Evolutionary conservation across 1,140 invertebrate species (phyloP).

Genomic region (Elysia chlorotica): DNA sequence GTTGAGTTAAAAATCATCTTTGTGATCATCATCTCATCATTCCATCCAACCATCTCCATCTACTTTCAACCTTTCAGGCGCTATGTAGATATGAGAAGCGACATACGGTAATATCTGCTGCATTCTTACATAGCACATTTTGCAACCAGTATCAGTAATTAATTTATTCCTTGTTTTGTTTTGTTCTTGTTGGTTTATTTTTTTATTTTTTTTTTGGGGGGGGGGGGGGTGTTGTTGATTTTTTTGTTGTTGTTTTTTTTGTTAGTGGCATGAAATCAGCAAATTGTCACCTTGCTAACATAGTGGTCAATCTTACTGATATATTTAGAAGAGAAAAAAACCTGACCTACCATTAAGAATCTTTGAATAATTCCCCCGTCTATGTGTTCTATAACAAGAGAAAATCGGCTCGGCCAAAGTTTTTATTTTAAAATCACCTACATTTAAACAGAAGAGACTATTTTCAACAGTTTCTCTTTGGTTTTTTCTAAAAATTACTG

Average conservation of each 20-base stretch:
- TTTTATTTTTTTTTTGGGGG: neutral
- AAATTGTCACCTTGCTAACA: neutral
- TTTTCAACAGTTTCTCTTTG: too few species aligned
- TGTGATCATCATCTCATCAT: too few species aligned
- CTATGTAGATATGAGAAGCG: constrained; percentile 45
- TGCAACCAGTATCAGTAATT: neutral
- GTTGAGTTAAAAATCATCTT: too few species aligned
- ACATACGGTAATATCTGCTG: constrained; percentile 32
- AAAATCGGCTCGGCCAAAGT: neutral
- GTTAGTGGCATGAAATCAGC: neutral
- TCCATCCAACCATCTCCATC: too few species aligned
- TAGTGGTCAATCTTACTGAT: neutral
- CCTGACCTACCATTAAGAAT: neutral
- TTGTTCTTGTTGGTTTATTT: constrained; percentile 6
- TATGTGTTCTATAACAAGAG: neutral
- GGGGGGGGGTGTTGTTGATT: neutral
- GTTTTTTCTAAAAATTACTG: too few species aligned
- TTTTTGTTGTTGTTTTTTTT: neutral
- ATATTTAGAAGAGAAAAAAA: neutral
- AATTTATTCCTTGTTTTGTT: neutral
- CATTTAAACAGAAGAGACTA: too few species aligned
- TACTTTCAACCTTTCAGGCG: too few species aligned
- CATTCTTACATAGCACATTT: neutral
- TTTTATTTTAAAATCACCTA: too few species aligned
- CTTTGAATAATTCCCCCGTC: neutral